phyloP scores from a whole-genome alignment of 2,797 vertebrate genomes.

The Fistularia tabacaria region DNA sequence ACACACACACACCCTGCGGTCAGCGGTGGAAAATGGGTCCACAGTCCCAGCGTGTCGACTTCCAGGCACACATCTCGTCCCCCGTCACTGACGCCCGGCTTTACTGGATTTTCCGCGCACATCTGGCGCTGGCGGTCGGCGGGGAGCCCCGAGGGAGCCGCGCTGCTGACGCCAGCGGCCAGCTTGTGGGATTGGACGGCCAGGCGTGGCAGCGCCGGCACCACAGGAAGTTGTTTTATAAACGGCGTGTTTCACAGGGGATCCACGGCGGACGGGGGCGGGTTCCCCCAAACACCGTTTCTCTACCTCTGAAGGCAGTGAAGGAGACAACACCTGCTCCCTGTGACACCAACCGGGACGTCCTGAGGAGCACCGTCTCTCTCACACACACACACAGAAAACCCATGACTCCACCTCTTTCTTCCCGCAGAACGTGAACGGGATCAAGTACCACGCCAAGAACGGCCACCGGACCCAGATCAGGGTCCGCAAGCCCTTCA shows the following conservation, averaged over 20 bases:
- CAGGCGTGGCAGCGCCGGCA: too few species aligned
- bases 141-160: conserved; percentile 27
- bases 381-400: not conserved
- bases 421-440: conserved; percentile 90
- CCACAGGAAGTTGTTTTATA: too few species aligned
- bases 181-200: too few species aligned
- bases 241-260: too few species aligned
- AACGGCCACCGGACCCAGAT: conserved; percentile 98
- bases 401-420: not conserved
- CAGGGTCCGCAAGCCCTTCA: conserved; percentile 96
- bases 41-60: conserved; percentile 42
- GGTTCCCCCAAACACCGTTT: too few species aligned
- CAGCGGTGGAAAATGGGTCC: conserved; percentile 35
- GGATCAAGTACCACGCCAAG: conserved; percentile 99
- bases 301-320: too few species aligned
- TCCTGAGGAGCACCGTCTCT: not conserved
- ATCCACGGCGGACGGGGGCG: too few species aligned
- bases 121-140: conserved; percentile 71
- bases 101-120: conserved; percentile 76
- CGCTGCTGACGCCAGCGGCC: not conserved
- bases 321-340: too few species aligned
- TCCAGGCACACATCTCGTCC: conserved; percentile 63
- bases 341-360: not conserved
- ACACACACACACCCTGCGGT: conserved; percentile 18
- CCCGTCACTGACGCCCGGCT: conserved; percentile 62